These are phyloP conservation scores for Physella acuta DNA, from an alignment of 1,140 invertebrate genomes.

Conservation along the genomic window DNA sequence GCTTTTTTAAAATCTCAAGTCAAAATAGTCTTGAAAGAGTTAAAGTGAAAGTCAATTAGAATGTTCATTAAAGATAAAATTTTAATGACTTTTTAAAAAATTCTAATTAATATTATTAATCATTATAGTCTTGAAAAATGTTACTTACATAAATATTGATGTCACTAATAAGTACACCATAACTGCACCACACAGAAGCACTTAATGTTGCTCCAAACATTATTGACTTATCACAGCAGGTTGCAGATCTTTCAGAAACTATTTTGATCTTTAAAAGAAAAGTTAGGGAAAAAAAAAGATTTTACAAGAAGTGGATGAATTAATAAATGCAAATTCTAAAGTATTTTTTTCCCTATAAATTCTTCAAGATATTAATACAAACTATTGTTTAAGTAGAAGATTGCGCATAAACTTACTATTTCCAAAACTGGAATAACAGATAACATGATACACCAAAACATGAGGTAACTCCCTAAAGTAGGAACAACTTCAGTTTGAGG, in stretches of 20 bases:
- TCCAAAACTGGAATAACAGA: conserved; percentile 5
- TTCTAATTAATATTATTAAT: no score
- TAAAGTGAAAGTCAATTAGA: no score
- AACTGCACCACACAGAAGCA: conserved; percentile 8
- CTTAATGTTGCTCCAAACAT: conserved; percentile 8
- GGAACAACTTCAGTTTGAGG: background rate
- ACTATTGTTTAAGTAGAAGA: no score
- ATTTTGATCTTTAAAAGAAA: conserved; percentile 1
- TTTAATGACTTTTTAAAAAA: no score
- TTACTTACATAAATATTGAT: conserved; percentile 20
- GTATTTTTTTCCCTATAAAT: no score
- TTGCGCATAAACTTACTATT: conserved; percentile 11
- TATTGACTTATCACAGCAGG: conserved; percentile 6
- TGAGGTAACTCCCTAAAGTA: background rate
- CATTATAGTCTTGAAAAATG: background rate
- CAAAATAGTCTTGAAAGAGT: no score
- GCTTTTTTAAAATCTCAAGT: no score
- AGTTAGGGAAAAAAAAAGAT: no score
- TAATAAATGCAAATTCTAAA: no score
- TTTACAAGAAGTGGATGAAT: no score
- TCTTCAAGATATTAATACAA: no score
- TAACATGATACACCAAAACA: conserved; percentile 3
- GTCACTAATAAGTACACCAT: conserved; percentile 2
- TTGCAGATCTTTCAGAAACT: conserved; percentile 5
- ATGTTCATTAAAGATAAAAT: no score